Evolutionary conservation across 2,888 invertebrate genomes (phyloP).

Genomic region (Eupelmus urozonus): DNA sequence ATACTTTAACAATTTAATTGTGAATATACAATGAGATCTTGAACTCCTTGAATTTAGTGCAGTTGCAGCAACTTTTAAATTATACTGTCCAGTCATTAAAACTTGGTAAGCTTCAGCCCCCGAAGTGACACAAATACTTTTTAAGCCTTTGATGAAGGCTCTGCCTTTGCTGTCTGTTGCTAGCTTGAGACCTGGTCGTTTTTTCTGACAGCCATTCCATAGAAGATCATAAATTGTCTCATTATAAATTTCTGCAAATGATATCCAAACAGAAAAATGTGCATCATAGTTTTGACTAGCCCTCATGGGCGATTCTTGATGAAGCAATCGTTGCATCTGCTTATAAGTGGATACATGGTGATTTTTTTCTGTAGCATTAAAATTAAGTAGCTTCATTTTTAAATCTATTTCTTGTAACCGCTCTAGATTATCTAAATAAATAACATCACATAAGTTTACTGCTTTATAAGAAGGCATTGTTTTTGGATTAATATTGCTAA

Average conservation of each 20-base stretch:
- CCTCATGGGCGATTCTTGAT: slow-evolving; percentile 68
- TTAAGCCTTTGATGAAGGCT: slow-evolving; percentile 72
- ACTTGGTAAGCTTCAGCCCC: slow-evolving; percentile 92
- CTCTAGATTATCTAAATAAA: slow-evolving; percentile 64
- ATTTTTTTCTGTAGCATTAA: slow-evolving; percentile 69
- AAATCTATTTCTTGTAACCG: slow-evolving; percentile 67
- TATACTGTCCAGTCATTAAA: slow-evolving; percentile 88
- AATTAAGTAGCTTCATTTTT: slow-evolving; percentile 70
- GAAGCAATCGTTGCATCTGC: slow-evolving; percentile 72
- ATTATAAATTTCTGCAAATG: slow-evolving; percentile 95
- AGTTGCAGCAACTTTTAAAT: slow-evolving; percentile 90
- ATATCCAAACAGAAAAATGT: slow-evolving; percentile 85
- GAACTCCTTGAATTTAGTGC: slow-evolving; percentile 91
- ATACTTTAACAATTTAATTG: slow-evolving; percentile 86
- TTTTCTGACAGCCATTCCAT: slow-evolving; percentile 74
- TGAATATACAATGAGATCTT: slow-evolving; percentile 94
- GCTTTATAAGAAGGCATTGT: slow-evolving; percentile 70
- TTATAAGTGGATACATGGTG: slow-evolving; percentile 69
- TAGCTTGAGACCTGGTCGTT: slow-evolving; percentile 69
- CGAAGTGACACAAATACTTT: slow-evolving; percentile 82
- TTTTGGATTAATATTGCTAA: slow-evolving; percentile 71
- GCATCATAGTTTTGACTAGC: slow-evolving; percentile 64
- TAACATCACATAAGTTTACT: slow-evolving; percentile 68
- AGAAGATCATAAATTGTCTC: slow-evolving; percentile 92
- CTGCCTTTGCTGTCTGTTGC: slow-evolving; percentile 69